These are phyloP conservation scores for Sebastes steindachneri DNA, from an alignment of 2,797 vertebrate genomes.

Conservation along the genomic window DNA sequence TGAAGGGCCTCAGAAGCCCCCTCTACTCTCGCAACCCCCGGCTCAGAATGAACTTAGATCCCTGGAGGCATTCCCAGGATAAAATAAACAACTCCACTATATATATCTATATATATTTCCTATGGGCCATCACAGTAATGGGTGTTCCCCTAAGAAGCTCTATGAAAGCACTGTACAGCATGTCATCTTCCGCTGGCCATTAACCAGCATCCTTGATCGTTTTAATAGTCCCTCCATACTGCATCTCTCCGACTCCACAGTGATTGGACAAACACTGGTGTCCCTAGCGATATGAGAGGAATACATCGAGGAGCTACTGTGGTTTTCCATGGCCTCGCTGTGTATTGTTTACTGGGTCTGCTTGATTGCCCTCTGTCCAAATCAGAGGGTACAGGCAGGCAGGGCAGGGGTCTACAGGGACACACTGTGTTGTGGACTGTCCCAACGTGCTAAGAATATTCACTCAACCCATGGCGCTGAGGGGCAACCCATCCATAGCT, in stretches of 20 bases:
- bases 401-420: conserved; percentile 75
- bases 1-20: conserved; percentile 44
- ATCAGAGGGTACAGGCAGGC: conserved; percentile 78
- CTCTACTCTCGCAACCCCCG: conserved; percentile 21
- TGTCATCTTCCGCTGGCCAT: conserved; percentile 68
- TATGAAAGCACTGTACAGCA: conserved; percentile 53
- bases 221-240: conserved; percentile 73
- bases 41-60: conserved; percentile 54
- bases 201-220: conserved; percentile 72
- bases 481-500: conserved; percentile 71
- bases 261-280: conserved; percentile 69
- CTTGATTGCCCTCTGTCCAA: conserved; percentile 82
- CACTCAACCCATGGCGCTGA: conserved; percentile 69
- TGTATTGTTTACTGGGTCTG: conserved; percentile 80
- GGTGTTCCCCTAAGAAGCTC: conserved; percentile 51
- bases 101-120: conserved; percentile 41
- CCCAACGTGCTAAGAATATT: conserved; percentile 80
- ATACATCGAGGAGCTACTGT: conserved; percentile 76
- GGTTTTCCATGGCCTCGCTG: conserved; percentile 71
- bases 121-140: conserved; percentile 57
- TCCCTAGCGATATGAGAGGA: conserved; percentile 69
- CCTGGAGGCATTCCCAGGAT: conserved; percentile 53
- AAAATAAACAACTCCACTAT: conserved; percentile 64
- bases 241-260: conserved; percentile 53
- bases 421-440: conserved; percentile 73